Evolutionary conservation across 2,888 invertebrate genomes (phyloP).

Genomic region (Biston stratarius): DNA sequence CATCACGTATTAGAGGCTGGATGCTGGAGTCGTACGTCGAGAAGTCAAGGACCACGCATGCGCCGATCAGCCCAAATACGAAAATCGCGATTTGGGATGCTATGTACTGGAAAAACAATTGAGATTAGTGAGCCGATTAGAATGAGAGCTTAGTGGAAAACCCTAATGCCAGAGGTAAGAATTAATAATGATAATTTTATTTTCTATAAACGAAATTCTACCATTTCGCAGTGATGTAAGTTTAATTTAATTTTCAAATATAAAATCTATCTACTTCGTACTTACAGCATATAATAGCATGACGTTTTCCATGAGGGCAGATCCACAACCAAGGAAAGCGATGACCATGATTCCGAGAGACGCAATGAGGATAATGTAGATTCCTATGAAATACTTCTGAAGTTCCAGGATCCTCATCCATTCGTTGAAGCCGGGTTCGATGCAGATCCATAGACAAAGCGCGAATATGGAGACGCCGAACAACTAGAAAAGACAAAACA

Average conservation of each 20-base stretch:
- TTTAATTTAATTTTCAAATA: too few species aligned
- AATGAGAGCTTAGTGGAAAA: too few species aligned
- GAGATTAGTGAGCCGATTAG: neutral
- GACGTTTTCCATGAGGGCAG: conserved; percentile 92
- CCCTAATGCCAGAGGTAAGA: too few species aligned
- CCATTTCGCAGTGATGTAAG: too few species aligned
- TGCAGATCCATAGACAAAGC: conserved; percentile 92
- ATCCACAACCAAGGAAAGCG: conserved; percentile 93
- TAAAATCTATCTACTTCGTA: conserved; percentile 9
- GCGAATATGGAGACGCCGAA: conserved; percentile 92
- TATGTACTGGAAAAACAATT: conserved; percentile 87
- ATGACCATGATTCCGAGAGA: conserved; percentile 91
- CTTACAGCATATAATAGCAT: conserved; percentile 90
- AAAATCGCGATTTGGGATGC: conserved; percentile 91
- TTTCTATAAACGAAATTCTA: too few species aligned
- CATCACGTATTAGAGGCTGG: conserved; percentile 91
- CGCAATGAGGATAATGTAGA: conserved; percentile 92
- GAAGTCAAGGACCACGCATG: conserved; percentile 92
- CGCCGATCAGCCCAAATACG: conserved; percentile 90
- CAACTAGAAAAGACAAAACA: conserved; percentile 84
- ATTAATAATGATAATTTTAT: too few species aligned
- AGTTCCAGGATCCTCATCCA: conserved; percentile 93
- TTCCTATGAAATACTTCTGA: conserved; percentile 92
- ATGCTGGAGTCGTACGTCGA: conserved; percentile 93
- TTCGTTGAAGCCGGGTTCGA: conserved; percentile 93